Conservation (phyloP, 2,113 vertebrate genomes). For the Corydoras maculifer region DNA sequence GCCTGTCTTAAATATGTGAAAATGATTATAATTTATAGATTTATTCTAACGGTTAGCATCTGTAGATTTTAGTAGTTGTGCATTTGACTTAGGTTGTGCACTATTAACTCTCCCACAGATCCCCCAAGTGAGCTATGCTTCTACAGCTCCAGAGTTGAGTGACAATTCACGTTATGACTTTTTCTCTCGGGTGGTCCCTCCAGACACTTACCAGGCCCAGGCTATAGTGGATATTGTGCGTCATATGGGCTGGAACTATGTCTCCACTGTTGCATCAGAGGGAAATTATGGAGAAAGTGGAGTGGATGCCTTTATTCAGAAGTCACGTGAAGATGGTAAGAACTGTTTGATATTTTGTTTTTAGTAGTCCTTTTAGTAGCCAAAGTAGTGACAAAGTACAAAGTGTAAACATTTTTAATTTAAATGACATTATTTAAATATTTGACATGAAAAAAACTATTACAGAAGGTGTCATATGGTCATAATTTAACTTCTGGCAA, state of each 20-base stretch:
- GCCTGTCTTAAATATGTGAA: neutral
- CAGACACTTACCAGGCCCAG: constrained; percentile 96
- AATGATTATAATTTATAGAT: constrained; percentile 26
- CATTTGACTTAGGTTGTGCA: constrained; percentile 11
- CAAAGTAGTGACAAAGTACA: neutral
- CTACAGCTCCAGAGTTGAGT: constrained; percentile 92
- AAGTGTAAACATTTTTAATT: neutral
- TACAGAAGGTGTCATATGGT: too few species aligned
- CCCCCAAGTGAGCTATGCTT: constrained; percentile 99
- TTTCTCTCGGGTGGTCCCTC: constrained; percentile 94
- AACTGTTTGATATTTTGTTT: neutral
- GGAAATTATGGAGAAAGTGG: constrained; percentile 97
- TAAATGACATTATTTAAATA: neutral
- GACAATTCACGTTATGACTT: constrained; percentile 97
- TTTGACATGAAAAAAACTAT: too few species aligned
- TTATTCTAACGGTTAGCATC: neutral
- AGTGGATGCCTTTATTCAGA: constrained; percentile 92
- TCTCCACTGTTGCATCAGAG: constrained; percentile 89
- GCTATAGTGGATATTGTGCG: constrained; percentile 97
- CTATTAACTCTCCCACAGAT: constrained; percentile 69
- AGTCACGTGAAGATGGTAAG: constrained; percentile 89
- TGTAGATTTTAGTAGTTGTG: constrained; percentile 2
- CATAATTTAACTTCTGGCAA: too few species aligned
- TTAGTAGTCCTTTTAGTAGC: neutral
- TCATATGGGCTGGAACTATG: constrained; percentile 89